Conservation (phyloP, 64 coral and sea anemone genomes). For the Actinia equina region DNA sequence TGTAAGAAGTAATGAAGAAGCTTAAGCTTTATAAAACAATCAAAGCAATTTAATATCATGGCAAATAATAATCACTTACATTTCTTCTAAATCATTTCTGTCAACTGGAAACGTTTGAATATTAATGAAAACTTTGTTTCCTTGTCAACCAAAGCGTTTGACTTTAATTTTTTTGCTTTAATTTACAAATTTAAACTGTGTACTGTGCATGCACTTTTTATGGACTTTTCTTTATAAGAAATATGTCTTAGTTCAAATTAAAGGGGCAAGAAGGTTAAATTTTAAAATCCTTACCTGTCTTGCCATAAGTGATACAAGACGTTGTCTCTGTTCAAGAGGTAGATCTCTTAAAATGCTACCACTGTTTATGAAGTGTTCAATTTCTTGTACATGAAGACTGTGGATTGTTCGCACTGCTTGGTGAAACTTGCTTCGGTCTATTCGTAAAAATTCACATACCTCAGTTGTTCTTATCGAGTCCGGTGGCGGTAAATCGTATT, state of each 20-base stretch:
- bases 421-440: constrained; percentile 81
- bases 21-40: neutral
- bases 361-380: constrained; percentile 66
- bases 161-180: too few species aligned
- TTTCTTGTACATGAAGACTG: constrained; percentile 73
- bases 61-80: neutral
- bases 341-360: constrained; percentile 43
- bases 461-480: constrained; percentile 71
- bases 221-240: too few species aligned
- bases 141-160: too few species aligned
- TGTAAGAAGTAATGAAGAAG: too few species aligned
- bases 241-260: too few species aligned
- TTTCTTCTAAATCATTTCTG: neutral
- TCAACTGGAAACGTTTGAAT: neutral
- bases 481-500: constrained; percentile 82
- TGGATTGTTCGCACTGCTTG: constrained; percentile 53
- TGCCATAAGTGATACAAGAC: constrained; percentile 70
- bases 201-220: too few species aligned
- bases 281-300: constrained; percentile 54
- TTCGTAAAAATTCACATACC: constrained; percentile 77
- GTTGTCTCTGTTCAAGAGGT: constrained; percentile 50
- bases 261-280: too few species aligned
- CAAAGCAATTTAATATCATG: neutral
- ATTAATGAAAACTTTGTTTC: neutral
- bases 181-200: too few species aligned